These are phyloP conservation scores for Protonemura montana DNA, from an alignment of 2,888 invertebrate species.

Conservation along the genomic window DNA sequence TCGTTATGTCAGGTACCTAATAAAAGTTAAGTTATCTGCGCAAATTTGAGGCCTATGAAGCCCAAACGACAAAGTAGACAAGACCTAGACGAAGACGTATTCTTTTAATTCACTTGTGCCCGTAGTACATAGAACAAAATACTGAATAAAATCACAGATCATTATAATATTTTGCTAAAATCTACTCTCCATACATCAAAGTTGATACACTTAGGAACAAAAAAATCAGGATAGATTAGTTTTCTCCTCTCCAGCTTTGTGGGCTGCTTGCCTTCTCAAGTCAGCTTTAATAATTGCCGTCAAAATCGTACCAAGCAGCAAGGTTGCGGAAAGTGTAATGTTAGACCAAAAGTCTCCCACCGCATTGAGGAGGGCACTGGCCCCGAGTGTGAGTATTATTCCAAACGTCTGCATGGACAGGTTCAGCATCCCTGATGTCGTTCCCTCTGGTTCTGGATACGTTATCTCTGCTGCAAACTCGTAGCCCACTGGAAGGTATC, in stretches of 20 bases:
- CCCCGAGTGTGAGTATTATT: slow-evolving; percentile 79
- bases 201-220: too few relatives aligned
- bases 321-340: slow-evolving; percentile 74
- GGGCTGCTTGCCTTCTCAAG: neutral
- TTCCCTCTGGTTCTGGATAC: slow-evolving; percentile 89
- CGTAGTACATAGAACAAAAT: neutral
- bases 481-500: slow-evolving; percentile 98
- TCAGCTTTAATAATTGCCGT: slow-evolving; percentile 49
- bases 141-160: slow-evolving; percentile 3
- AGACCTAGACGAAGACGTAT: too few relatives aligned
- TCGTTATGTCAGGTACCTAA: too few relatives aligned
- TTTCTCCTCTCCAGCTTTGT: slow-evolving; percentile 48
- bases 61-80: too few relatives aligned
- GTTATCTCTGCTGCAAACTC: slow-evolving; percentile 76
- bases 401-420: slow-evolving; percentile 87
- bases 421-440: slow-evolving; percentile 93
- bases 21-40: too few relatives aligned
- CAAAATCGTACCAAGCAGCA: slow-evolving; percentile 56
- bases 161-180: neutral
- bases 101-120: too few relatives aligned
- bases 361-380: slow-evolving; percentile 55
- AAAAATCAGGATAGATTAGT: neutral
- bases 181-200: neutral
- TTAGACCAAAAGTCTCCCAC: slow-evolving; percentile 77
- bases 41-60: too few relatives aligned